Evolutionary conservation across 2,797 vertebrate genomes (phyloP).

Genomic region (Coreius guichenoti): DNA sequence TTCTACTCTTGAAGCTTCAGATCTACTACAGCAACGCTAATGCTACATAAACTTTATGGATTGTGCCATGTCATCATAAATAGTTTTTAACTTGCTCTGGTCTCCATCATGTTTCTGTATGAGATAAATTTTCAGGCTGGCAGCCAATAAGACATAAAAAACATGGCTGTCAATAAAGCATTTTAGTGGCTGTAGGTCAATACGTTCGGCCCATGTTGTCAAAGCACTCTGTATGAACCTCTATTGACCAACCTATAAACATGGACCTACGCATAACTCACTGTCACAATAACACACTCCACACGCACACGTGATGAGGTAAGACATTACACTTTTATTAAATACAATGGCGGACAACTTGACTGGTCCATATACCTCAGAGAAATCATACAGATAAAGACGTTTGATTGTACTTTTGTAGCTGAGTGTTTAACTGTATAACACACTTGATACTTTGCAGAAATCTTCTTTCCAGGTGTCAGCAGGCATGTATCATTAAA

Average conservation of each 20-base stretch:
- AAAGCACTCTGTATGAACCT: constrained; percentile 30
- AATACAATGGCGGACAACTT: constrained; percentile 93
- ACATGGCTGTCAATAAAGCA: constrained; percentile 46
- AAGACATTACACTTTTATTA: constrained; percentile 93
- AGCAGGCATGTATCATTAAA: not conserved
- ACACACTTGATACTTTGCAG: constrained; percentile 7
- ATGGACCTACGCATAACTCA: constrained; percentile 43
- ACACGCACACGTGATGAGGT: constrained; percentile 68
- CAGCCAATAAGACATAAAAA: constrained; percentile 52
- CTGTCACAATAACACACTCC: constrained; percentile 36
- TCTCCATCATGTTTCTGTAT: constrained; percentile 14
- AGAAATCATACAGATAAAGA: constrained; percentile 77
- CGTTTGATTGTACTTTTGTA: constrained; percentile 65
- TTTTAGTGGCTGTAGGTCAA: constrained; percentile 53
- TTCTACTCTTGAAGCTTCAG: not conserved
- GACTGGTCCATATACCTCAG: constrained; percentile 85
- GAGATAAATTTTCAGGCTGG: constrained; percentile 10
- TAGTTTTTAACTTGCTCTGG: constrained; percentile 10
- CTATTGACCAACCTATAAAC: constrained; percentile 49
- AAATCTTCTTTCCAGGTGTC: constrained; percentile 8
- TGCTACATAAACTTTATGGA: constrained; percentile 26
- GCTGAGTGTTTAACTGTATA: constrained; percentile 37
- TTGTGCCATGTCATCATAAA: constrained; percentile 41
- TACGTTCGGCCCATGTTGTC: constrained; percentile 40
- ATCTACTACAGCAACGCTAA: constrained; percentile 1